Conservation (phyloP, 2,888 invertebrate genomes). For the Drosophila leonis region DNA sequence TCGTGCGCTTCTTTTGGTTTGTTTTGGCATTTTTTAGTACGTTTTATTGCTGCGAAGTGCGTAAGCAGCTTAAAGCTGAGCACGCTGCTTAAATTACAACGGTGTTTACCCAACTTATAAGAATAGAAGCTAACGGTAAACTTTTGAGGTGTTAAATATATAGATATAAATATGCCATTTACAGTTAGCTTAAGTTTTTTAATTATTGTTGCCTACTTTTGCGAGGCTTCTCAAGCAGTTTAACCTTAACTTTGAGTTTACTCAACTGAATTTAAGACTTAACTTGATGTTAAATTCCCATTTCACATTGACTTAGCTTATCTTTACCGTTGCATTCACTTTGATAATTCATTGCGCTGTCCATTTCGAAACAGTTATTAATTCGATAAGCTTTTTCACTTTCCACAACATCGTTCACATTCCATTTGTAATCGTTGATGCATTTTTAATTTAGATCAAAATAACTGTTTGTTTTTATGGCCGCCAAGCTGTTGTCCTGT, state of each 20-base stretch:
- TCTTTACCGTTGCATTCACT: neutral
- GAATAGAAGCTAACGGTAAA: neutral
- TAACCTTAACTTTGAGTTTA: neutral
- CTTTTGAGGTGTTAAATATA: neutral
- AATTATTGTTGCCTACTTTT: conserved; percentile 30
- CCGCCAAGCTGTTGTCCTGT: conserved; percentile 33
- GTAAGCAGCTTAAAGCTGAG: conserved; percentile 46
- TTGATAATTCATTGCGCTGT: neutral
- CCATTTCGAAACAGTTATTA: conserved; percentile 2
- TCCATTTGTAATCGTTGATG: conserved; percentile 37
- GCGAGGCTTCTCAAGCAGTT: neutral
- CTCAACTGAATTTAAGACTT: neutral
- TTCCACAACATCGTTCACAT: neutral
- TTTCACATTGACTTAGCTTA: neutral
- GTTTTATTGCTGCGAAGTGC: conserved; percentile 35
- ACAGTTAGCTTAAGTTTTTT: neutral
- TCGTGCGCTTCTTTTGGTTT: conserved; percentile 11
- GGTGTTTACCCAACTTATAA: conserved; percentile 11
- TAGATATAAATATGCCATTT: neutral
- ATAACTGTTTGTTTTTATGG: conserved; percentile 9
- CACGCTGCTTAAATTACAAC: conserved; percentile 13
- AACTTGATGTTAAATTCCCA: neutral
- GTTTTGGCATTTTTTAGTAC: conserved; percentile 38
- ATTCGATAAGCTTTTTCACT: conserved; percentile 6
- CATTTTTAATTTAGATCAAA: conserved; percentile 31